Evolutionary conservation across 2,797 vertebrate species (phyloP).

Genomic region (Leptoclinus maculatus): DNA sequence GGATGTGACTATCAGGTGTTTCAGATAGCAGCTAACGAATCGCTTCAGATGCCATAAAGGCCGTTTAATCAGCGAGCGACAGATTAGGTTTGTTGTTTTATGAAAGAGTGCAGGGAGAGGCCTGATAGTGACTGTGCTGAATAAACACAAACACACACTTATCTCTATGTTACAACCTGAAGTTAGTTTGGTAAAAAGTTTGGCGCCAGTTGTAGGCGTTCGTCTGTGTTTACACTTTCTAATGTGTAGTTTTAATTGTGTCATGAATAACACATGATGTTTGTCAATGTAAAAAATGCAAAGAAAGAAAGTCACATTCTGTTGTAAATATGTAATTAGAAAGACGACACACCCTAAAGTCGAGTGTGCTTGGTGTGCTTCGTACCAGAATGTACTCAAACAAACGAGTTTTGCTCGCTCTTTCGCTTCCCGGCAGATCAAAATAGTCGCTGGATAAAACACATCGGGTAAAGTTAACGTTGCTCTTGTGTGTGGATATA

Average conservation of each 20-base stretch:
- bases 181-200: not conserved
- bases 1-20: conserved; percentile 43
- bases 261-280: too few species aligned
- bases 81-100: conserved; percentile 60
- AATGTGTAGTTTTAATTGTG: not conserved
- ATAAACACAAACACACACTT: not conserved
- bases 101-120: conserved; percentile 31
- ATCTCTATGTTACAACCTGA: not conserved
- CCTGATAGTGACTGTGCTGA: conserved; percentile 19
- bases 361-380: too few species aligned
- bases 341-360: too few species aligned
- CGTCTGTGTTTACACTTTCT: not conserved
- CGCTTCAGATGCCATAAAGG: conserved; percentile 51
- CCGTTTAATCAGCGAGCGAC: conserved; percentile 50
- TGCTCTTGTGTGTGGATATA: too few species aligned
- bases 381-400: too few species aligned
- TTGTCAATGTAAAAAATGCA: too few species aligned
- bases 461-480: too few species aligned
- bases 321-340: too few species aligned
- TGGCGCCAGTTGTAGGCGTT: not conserved
- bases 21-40: conserved; percentile 48
- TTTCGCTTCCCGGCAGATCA: too few species aligned
- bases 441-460: too few species aligned
- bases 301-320: too few species aligned
- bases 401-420: too few species aligned